phyloP scores from a whole-genome alignment of 2,797 vertebrate species.

The Rhinatrema bivittatum region DNA sequence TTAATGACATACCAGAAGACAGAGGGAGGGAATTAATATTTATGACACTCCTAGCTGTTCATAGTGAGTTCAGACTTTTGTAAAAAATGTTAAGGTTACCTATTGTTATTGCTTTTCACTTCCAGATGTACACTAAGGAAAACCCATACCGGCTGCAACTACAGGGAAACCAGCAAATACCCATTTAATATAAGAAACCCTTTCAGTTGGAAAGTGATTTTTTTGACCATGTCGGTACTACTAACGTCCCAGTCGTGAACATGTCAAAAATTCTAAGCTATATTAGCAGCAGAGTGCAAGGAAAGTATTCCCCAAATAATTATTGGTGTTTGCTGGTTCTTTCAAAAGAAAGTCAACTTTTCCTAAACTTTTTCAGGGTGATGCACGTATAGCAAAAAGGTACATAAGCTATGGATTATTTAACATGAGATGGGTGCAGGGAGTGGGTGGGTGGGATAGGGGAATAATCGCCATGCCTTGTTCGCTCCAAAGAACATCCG shows the following conservation, averaged over 20 bases:
- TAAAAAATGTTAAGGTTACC: not conserved
- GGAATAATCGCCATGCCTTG: too few species aligned
- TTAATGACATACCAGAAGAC: slow-evolving; percentile 20
- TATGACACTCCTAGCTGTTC: slow-evolving; percentile 5
- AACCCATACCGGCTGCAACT: slow-evolving; percentile 1
- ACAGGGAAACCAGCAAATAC: slow-evolving; percentile 10
- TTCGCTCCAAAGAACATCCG: too few species aligned
- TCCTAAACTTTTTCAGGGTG: slow-evolving; percentile 27
- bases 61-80: slow-evolving; percentile 2
- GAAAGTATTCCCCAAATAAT: not conserved
- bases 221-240: too few species aligned
- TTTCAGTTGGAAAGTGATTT: too few species aligned
- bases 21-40: slow-evolving; percentile 12
- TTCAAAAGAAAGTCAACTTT: slow-evolving; percentile 5
- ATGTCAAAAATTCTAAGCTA: too few species aligned
- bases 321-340: not conserved
- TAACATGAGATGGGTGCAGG: too few species aligned
- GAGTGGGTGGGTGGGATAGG: too few species aligned
- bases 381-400: too few species aligned
- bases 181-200: too few species aligned
- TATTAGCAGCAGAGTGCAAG: not conserved
- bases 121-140: not conserved
- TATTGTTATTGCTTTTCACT: not conserved
- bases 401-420: too few species aligned
- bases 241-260: too few species aligned